Conservation (phyloP, 2,888 invertebrate genomes). For the Onthophagus sagittarius region DNA sequence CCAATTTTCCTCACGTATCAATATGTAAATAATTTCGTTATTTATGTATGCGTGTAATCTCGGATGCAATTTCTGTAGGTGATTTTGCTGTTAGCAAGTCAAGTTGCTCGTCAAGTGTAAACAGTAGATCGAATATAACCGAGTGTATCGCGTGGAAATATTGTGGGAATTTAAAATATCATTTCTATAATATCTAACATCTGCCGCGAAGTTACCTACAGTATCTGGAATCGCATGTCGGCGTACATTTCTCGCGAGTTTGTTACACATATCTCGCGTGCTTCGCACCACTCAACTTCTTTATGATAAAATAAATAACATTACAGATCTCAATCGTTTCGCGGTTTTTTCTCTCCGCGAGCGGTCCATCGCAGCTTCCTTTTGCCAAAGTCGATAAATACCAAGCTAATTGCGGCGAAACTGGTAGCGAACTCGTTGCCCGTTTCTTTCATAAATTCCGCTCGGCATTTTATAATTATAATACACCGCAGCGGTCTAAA, state of each 20-base stretch:
- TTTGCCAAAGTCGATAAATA: conserved; percentile 7
- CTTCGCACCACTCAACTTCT: background rate
- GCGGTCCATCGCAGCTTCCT: background rate
- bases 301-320: background rate
- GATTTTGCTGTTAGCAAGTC: no score
- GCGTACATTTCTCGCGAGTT: background rate
- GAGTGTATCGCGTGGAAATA: background rate
- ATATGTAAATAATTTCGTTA: no score
- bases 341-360: background rate
- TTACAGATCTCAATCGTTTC: background rate
- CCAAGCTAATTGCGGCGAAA: background rate
- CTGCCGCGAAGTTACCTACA: background rate
- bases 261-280: background rate
- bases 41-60: no score
- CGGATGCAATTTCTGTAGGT: no score
- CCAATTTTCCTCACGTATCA: no score
- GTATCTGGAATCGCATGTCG: background rate
- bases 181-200: background rate
- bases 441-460: conserved; percentile 8
- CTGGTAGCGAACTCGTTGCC: background rate
- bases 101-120: background rate
- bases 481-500: background rate
- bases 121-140: background rate
- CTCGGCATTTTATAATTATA: conserved; percentile 2
- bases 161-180: background rate